Conservation (phyloP, 2,113 vertebrate genomes). For the Sinocyclocheilus anophthalmus region DNA sequence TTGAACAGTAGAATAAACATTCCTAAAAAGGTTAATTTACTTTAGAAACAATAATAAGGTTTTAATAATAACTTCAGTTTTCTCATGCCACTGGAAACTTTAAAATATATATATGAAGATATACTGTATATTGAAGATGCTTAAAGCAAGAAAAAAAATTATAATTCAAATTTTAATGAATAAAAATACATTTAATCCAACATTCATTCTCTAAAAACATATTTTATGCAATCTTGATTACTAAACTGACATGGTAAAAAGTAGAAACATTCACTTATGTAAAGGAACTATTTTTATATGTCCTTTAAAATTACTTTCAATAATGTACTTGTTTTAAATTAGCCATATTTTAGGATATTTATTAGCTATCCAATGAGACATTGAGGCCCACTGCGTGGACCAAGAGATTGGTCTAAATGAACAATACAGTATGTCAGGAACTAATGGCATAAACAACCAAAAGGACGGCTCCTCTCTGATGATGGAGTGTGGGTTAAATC, state of each 20-base stretch:
- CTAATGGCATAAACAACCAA: slow-evolving; percentile 36
- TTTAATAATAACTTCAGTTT: neutral
- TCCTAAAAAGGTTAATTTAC: neutral
- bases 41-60: neutral
- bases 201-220: neutral
- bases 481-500: slow-evolving; percentile 40
- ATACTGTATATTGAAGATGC: too few species aligned
- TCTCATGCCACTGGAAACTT: too few species aligned
- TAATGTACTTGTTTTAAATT: neutral
- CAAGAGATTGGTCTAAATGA: neutral
- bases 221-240: neutral
- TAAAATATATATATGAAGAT: too few species aligned
- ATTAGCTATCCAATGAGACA: neutral
- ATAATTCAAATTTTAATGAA: neutral
- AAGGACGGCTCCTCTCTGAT: slow-evolving; percentile 34
- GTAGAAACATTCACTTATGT: neutral
- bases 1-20: neutral
- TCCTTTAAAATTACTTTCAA: neutral
- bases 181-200: neutral
- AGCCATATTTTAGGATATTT: neutral
- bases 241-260: neutral
- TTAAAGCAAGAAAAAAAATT: neutral
- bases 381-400: neutral
- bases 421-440: neutral
- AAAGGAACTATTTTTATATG: neutral